Percentiles rank a stretch among this genome's conserved stretches.
Evolutionary conservation across 2,888 invertebrate species (phyloP).

Genomic region (Sepioteuthis lessoniana): DNA sequence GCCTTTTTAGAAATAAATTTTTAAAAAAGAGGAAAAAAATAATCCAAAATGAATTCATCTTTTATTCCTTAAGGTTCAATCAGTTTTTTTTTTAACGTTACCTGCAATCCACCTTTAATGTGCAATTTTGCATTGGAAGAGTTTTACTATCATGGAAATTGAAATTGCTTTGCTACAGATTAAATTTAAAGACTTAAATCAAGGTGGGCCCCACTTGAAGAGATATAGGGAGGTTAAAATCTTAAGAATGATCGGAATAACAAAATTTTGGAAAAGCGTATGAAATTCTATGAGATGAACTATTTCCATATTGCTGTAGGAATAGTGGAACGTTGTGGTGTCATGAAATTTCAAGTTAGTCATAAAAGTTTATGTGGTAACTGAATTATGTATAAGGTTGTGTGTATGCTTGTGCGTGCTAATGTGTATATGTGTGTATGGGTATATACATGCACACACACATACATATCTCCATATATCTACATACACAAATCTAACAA

Average conservation of each 20-base stretch:
- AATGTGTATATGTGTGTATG: not conserved
- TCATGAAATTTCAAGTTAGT: conserved; percentile 33
- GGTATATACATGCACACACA: not conserved
- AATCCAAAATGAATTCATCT: not conserved
- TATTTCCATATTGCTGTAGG: not conserved
- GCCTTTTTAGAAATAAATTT: not conserved
- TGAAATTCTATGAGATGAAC: not conserved
- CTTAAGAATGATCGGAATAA: conserved; percentile 15
- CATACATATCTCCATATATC: not conserved
- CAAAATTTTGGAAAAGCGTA: not conserved
- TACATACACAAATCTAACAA: not conserved
- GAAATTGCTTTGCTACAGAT: not conserved
- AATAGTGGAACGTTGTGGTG: not conserved
- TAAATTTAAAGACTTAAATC: conserved; percentile 5
- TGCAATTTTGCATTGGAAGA: not conserved
- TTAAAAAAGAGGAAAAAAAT: not conserved
- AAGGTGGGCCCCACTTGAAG: not conserved
- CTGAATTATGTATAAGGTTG: conserved; percentile 14
- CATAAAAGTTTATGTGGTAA: conserved; percentile 15
- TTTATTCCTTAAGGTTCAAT: conserved; percentile 33
- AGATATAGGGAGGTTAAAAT: not conserved
- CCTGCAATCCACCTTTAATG: not conserved
- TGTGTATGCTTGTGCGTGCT: not conserved
- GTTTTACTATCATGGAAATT: conserved; percentile 16
- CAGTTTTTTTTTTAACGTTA: not conserved